Base-by-base conservation (phyloP, 1,140 invertebrate species). In the Zaprionus nigranus region DNA sequence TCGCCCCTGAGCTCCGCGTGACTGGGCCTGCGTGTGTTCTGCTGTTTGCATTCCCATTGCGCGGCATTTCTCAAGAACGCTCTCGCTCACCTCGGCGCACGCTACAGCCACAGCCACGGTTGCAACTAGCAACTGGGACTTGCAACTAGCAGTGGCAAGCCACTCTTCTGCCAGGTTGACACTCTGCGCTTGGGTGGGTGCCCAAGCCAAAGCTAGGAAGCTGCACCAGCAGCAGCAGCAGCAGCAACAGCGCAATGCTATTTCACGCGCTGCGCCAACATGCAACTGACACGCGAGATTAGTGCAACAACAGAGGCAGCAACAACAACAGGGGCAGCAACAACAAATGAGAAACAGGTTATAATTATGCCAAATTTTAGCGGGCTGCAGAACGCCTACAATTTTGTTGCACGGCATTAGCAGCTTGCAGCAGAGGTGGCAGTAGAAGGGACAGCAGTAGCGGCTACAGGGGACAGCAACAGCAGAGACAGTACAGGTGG, bases 1-100 rank as follows among this genome's bases (percentile, higher is more conserved):
- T 5, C 26, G 24, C 51, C 24, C 54, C 53, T 58, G 51, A 65
- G 74, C 73, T 79, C 40, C 74, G 65, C 59, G 68, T 74, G 86
- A 66, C 67, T 82, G 77, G 79, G 65, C 34, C 82, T 90, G 87
- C 82, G 82, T 86, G 87, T 83, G 82, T 86, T 90, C 75, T 86
- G 87, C 75, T 86, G 75, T 54, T 81, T 90, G 82, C 77, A 78
- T 79, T 81, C 74, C 65, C 75, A 64, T 43, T 75, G 56, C 65
- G 22, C 22, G 22, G 61, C 34, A 67, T 75, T 84, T 84, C 76
- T 84, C 76, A 82, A 82, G 81, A 88, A 82, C 84, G 75, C 58
- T 46, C 69, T 68, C 72, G 66, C 69, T 88, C 58, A 81, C 64
- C 84, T 75, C 60, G 66, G 51, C 65, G 51, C 80, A 85, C 80